Percentiles rank a stretch among this genome's conserved stretches.
Evolutionary conservation across 2,797 vertebrate genomes (phyloP).

Genomic region (Chelon labrosus): DNA sequence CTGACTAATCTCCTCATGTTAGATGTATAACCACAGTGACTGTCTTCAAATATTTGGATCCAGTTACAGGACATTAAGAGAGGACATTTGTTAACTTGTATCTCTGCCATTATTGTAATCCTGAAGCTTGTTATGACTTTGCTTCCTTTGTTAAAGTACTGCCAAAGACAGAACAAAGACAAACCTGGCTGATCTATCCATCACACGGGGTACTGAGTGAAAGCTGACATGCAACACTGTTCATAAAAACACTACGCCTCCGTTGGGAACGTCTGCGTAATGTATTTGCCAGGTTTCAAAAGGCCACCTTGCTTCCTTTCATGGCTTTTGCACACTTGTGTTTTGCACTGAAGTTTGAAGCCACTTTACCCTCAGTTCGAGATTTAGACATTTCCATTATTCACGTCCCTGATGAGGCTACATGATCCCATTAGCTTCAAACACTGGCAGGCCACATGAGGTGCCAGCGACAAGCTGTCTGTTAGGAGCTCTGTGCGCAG

Average conservation of each 20-base stretch:
- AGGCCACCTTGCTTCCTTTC: slow-evolving; percentile 27
- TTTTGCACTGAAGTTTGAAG: slow-evolving; percentile 27
- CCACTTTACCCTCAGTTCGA: slow-evolving; percentile 36
- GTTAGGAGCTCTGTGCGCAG: slow-evolving; percentile 17
- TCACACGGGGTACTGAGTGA: not conserved
- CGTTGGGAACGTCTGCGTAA: slow-evolving; percentile 24
- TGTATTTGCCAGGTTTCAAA: slow-evolving; percentile 27
- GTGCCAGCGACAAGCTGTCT: slow-evolving; percentile 47
- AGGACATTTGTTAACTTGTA: slow-evolving; percentile 14
- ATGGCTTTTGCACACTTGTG: slow-evolving; percentile 27
- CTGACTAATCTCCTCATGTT: not conserved
- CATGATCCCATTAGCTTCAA: slow-evolving; percentile 60
- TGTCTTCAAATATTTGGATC: not conserved
- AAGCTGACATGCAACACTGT: slow-evolving; percentile 12
- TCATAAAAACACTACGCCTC: slow-evolving; percentile 28
- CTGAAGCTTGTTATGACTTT: slow-evolving; percentile 3
- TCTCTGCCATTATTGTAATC: not conserved
- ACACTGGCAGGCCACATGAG: slow-evolving; percentile 34
- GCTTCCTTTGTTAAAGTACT: not conserved
- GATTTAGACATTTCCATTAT: slow-evolving; percentile 54
- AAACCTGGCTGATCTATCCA: not conserved
- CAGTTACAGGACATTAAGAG: slow-evolving; percentile 1
- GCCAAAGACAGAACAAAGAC: slow-evolving; percentile 16
- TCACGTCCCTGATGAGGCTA: slow-evolving; percentile 54
- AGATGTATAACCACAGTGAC: not conserved